A percentile compares a stretch with the other conserved stretches of the same genome.
Evolutionary conservation across 2,113 vertebrate genomes (phyloP).

Genomic region (Pelvicachromis taeniatus): DNA sequence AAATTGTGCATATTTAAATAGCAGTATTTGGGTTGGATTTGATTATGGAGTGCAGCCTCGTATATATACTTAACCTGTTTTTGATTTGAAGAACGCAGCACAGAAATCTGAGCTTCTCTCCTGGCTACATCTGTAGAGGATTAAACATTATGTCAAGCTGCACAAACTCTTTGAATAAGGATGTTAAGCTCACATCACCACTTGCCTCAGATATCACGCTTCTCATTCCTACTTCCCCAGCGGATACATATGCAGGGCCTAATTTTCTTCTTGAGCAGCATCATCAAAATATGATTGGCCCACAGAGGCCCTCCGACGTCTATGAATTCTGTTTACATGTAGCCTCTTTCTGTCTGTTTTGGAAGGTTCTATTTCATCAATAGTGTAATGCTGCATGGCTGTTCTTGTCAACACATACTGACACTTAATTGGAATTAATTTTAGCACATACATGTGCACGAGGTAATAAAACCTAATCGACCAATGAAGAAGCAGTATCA

Average conservation of each 20-base stretch:
- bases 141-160: not conserved
- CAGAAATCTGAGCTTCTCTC: not conserved
- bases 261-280: constrained; percentile 14
- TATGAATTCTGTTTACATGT: not conserved
- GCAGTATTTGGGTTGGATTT: not conserved
- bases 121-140: not conserved
- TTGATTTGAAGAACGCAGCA: not conserved
- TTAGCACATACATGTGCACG: not conserved
- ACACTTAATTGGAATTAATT: not conserved
- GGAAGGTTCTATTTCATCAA: not conserved
- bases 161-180: not conserved
- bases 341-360: not conserved
- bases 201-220: not conserved
- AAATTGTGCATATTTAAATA: not conserved
- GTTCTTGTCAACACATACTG: not conserved
- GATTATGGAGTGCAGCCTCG: not conserved
- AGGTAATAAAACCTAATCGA: not conserved
- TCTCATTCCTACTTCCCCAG: not conserved
- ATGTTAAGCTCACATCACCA: not conserved
- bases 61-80: not conserved
- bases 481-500: not conserved
- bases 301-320: not conserved
- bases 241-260: not conserved
- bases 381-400: not conserved
- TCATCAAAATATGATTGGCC: constrained; percentile 28